Evolutionary conservation across 2,113 vertebrate genomes (phyloP).

Genomic region (Desmodus rotundus): DNA sequence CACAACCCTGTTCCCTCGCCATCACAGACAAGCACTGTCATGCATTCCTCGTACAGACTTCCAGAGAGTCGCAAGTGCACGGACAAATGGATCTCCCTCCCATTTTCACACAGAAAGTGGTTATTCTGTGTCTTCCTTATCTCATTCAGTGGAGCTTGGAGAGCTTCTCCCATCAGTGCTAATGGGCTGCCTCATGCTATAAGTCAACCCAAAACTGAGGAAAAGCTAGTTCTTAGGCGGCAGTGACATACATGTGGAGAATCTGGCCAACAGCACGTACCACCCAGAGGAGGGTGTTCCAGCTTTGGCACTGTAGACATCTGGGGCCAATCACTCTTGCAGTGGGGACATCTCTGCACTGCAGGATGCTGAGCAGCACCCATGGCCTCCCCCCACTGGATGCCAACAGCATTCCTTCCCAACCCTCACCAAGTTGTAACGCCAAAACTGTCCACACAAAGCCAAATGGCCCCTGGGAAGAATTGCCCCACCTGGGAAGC

Average conservation of each 20-base stretch:
- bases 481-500: neutral
- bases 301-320: neutral
- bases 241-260: neutral
- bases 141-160: neutral
- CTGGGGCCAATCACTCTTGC: fast-evolving
- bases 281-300: neutral
- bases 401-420: neutral
- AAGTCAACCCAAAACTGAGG: neutral
- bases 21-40: neutral
- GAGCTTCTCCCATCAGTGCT: neutral
- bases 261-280: neutral
- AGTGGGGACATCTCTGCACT: too few relatives aligned
- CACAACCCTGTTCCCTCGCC: neutral
- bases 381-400: neutral
- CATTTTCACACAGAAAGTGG: neutral
- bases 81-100: neutral
- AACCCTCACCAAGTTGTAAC: neutral
- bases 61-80: neutral
- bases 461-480: neutral
- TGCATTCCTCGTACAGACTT: neutral
- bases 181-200: neutral
- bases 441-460: neutral
- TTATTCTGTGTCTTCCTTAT: neutral
- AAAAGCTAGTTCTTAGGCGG: neutral
- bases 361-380: neutral